Percentiles rank a stretch among this genome's conserved stretches.
Conservation (phyloP, 2,113 vertebrate species). For the Cygnus atratus region DNA sequence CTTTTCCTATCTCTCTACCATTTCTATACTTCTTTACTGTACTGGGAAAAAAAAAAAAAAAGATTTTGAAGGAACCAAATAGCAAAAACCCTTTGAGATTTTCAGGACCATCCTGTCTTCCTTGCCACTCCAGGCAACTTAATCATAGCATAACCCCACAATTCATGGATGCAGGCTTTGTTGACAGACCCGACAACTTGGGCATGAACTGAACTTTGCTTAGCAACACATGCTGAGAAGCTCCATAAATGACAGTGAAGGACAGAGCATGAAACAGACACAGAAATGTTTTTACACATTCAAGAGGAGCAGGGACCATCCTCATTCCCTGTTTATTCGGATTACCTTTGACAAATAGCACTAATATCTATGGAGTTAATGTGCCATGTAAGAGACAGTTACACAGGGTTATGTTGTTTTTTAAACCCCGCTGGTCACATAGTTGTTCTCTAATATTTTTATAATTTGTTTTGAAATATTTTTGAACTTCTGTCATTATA, state of each 20-base stretch:
- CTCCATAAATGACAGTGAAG: slow-evolving; percentile 46
- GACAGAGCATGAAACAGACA: slow-evolving; percentile 63
- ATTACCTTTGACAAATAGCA: neutral
- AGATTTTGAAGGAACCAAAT: neutral
- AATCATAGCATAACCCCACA: neutral
- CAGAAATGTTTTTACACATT: neutral
- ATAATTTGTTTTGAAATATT: neutral
- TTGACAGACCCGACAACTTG: neutral
- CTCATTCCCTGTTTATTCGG: neutral
- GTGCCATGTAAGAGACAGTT: neutral
- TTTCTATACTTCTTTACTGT: neutral
- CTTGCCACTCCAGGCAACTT: neutral
- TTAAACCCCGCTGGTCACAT: neutral
- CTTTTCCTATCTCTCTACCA: neutral
- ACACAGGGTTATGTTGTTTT: neutral
- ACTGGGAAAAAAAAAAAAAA: neutral
- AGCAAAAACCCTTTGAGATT: neutral
- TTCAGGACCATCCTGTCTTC: neutral
- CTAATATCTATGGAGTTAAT: neutral
- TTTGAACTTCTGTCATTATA: neutral
- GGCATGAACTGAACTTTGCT: neutral
- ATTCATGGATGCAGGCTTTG: neutral
- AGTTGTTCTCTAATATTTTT: neutral
- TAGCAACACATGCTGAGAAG: slow-evolving; percentile 16
- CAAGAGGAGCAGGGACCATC: neutral